Evolutionary conservation across 2,113 vertebrate genomes (phyloP).

Genomic region (Ptilonorhynchus violaceus): DNA sequence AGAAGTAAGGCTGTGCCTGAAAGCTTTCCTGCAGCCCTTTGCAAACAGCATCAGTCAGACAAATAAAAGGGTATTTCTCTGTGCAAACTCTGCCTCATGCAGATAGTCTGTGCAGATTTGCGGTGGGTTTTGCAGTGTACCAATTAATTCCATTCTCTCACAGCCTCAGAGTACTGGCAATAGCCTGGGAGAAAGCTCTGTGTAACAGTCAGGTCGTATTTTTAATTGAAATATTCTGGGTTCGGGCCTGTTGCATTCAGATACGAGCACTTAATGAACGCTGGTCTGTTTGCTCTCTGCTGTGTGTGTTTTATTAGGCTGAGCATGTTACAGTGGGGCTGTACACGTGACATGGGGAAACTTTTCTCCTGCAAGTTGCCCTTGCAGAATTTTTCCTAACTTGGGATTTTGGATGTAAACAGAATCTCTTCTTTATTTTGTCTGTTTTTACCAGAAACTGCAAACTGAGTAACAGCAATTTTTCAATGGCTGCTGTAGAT

Average conservation of each 20-base stretch:
- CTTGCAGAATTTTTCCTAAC: neutral
- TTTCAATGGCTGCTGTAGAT: slow-evolving; percentile 93
- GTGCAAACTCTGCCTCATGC: neutral
- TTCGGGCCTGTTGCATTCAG: neutral
- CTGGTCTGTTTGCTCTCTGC: neutral
- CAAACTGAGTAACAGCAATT: slow-evolving; percentile 86
- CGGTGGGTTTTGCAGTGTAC: neutral
- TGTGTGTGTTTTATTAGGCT: neutral
- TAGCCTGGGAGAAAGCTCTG: neutral
- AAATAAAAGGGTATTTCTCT: neutral
- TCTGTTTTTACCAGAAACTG: slow-evolving; percentile 80
- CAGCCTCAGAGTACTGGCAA: neutral
- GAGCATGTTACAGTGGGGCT: neutral
- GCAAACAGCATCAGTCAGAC: neutral
- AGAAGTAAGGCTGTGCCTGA: neutral
- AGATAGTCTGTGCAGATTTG: neutral
- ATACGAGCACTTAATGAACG: neutral
- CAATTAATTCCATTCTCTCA: neutral
- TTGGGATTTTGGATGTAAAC: neutral
- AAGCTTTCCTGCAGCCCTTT: neutral
- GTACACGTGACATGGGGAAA: neutral
- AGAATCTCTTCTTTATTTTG: neutral
- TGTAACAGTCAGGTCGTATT: neutral
- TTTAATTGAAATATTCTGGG: neutral
- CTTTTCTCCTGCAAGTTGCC: neutral